These are phyloP conservation scores for Semicossyphus pulcher DNA, from an alignment of 2,113 vertebrate species.

Conservation along the genomic window DNA sequence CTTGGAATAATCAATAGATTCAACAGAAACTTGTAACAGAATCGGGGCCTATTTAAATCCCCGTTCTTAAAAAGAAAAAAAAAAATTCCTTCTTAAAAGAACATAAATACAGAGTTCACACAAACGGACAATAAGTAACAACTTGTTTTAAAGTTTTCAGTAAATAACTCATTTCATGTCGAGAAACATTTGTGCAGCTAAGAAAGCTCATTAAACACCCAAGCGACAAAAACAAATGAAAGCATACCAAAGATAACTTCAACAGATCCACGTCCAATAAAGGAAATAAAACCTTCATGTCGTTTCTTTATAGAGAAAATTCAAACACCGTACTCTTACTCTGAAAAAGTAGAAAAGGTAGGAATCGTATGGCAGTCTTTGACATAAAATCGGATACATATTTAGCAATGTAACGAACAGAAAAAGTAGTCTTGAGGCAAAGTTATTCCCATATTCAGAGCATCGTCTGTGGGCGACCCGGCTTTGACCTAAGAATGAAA, in stretches of 20 bases:
- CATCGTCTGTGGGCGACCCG: constrained; percentile 47
- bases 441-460: constrained; percentile 67
- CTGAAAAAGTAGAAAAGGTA: constrained; percentile 73
- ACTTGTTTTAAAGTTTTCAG: constrained; percentile 26
- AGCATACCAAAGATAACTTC: constrained; percentile 38
- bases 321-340: constrained; percentile 48
- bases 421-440: constrained; percentile 75
- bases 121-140: constrained; percentile 24
- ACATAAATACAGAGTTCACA: constrained; percentile 49
- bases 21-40: constrained; percentile 24
- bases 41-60: constrained; percentile 35
- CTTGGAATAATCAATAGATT: constrained; percentile 16
- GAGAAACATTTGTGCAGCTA: constrained; percentile 41
- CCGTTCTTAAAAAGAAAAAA: constrained; percentile 27
- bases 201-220: constrained; percentile 36
- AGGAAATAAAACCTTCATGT: constrained; percentile 61
- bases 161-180: constrained; percentile 38
- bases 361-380: constrained; percentile 72
- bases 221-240: constrained; percentile 28
- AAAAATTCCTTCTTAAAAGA: constrained; percentile 24
- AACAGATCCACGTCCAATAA: constrained; percentile 44
- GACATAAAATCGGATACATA: constrained; percentile 68
- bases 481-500: constrained; percentile 51
- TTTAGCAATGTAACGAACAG: constrained; percentile 62
- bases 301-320: constrained; percentile 46